Evolutionary conservation across 2,888 invertebrate species (phyloP).

Genomic region (Diadromus collaris): DNA sequence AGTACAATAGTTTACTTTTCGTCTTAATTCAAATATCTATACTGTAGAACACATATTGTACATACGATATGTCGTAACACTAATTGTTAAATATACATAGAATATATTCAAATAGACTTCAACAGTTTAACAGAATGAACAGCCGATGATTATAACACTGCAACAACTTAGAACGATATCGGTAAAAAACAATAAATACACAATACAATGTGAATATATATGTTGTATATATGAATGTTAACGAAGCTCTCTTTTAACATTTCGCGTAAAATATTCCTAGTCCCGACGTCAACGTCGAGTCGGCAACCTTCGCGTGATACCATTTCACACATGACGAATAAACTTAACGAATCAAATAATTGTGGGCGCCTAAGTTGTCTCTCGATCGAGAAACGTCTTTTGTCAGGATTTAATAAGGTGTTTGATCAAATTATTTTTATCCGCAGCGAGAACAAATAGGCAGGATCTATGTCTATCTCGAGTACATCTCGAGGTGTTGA

Average conservation of each 20-base stretch:
- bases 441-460: constrained; percentile 1
- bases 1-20: constrained; percentile 27
- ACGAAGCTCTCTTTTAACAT: constrained; percentile 50
- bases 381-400: background rate
- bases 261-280: constrained; percentile 50
- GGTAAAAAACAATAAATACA: constrained; percentile 30
- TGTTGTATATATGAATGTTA: constrained; percentile 37
- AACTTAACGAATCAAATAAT: constrained; percentile 46
- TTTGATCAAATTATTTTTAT: background rate
- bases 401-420: background rate
- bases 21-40: constrained; percentile 11
- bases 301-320: constrained; percentile 20
- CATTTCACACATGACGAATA: constrained; percentile 27
- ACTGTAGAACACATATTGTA: constrained; percentile 37
- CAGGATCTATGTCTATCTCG: background rate
- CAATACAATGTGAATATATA: constrained; percentile 28
- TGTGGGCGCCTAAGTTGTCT: background rate
- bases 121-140: constrained; percentile 51
- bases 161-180: constrained; percentile 38
- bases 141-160: constrained; percentile 40
- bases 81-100: constrained; percentile 45
- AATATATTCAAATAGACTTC: constrained; percentile 55
- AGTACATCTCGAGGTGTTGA: background rate
- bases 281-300: constrained; percentile 43
- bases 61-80: constrained; percentile 36